Evolutionary conservation across 2,888 invertebrate genomes (phyloP).

Genomic region (Minunthozetes semirufus): DNA sequence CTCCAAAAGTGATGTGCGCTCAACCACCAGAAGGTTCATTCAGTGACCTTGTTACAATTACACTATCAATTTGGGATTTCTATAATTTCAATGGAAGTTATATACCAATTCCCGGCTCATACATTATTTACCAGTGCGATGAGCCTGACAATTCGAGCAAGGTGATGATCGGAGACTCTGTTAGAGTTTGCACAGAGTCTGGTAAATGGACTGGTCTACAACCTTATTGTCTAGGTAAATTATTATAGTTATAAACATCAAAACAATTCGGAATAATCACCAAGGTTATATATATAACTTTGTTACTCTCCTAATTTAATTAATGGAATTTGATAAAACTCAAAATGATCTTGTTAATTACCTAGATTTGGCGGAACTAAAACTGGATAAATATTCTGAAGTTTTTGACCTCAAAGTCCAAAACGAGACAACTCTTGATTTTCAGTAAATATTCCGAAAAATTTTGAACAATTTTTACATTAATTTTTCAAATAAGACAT

Average conservation of each 20-base stretch:
- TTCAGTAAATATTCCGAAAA: not conserved
- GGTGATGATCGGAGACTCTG: slow-evolving; percentile 5
- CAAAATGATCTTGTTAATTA: too few relatives aligned
- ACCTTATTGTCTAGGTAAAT: not conserved
- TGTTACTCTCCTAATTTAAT: not conserved
- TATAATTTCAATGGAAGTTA: not conserved
- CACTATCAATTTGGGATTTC: too few relatives aligned
- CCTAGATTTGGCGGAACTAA: not conserved
- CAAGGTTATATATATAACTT: too few relatives aligned
- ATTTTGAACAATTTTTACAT: too few relatives aligned
- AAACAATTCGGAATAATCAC: too few relatives aligned
- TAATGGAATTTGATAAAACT: not conserved
- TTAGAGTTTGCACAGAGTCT: not conserved
- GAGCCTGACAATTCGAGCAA: not conserved
- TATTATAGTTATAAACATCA: too few relatives aligned
- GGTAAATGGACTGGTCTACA: not conserved
- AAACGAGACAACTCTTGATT: not conserved
- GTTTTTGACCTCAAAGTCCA: not conserved
- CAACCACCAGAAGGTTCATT: not conserved
- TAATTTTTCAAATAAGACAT: not conserved
- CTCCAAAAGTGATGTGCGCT: not conserved
- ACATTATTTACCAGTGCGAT: not conserved
- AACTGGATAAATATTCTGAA: not conserved
- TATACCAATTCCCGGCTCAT: not conserved
- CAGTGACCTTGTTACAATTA: not conserved